Evolutionary conservation across 2,888 invertebrate genomes (phyloP).

Genomic region (Philonicus albiceps): DNA sequence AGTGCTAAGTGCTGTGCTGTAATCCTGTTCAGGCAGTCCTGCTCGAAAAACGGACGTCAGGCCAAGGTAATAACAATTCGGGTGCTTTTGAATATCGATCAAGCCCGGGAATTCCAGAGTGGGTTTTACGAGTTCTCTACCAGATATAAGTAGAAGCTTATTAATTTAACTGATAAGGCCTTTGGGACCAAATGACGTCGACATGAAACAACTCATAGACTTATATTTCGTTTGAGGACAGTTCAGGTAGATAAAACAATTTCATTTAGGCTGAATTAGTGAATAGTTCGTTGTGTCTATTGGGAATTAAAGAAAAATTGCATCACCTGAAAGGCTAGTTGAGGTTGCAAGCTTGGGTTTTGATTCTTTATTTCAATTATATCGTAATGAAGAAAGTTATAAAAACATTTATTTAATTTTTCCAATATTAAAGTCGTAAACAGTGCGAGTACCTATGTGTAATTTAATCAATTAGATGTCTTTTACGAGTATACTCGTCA

Average conservation of each 20-base stretch:
- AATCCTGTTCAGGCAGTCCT: slow-evolving; percentile 6
- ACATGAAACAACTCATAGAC: neutral
- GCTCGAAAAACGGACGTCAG: neutral
- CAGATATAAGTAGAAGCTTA: neutral
- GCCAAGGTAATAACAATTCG: neutral
- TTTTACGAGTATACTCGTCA: too few species aligned
- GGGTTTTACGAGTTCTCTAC: neutral
- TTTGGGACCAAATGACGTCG: neutral
- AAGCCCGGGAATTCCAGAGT: neutral
- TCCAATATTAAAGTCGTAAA: too few species aligned
- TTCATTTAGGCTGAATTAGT: neutral
- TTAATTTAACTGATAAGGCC: neutral
- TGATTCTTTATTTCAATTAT: neutral
- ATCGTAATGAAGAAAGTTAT: neutral
- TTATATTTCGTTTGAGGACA: neutral
- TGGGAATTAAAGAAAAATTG: neutral
- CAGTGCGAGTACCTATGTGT: neutral
- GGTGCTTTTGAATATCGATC: neutral
- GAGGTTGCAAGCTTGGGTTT: neutral
- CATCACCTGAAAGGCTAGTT: neutral
- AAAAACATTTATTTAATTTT: neutral
- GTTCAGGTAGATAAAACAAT: neutral
- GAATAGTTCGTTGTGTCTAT: neutral
- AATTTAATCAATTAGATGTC: too few species aligned
- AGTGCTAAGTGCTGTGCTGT: slow-evolving; percentile 35